Conservation (phyloP, 2,888 invertebrate genomes). For the Hemicrepidius hirtus region DNA sequence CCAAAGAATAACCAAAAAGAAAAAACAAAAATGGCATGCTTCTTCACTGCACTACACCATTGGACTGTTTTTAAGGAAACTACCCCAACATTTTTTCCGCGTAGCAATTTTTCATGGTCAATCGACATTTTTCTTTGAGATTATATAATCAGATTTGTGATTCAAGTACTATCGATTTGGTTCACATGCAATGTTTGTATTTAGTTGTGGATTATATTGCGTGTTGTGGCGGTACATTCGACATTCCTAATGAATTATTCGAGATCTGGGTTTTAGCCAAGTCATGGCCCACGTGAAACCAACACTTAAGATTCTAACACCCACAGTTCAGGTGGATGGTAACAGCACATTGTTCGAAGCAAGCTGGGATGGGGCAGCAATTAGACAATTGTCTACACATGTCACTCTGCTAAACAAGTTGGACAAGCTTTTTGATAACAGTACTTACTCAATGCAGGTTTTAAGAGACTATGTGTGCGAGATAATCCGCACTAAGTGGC, state of each 20-base stretch:
- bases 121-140: slow-evolving; percentile 19
- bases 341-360: slow-evolving; percentile 38
- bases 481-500: slow-evolving; percentile 35
- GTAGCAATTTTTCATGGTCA: slow-evolving; percentile 14
- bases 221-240: slow-evolving; percentile 14
- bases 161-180: slow-evolving; percentile 14
- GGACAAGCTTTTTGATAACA: slow-evolving; percentile 42
- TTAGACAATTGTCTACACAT: slow-evolving; percentile 43
- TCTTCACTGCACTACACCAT: not conserved
- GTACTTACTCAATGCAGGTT: slow-evolving; percentile 37
- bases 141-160: slow-evolving; percentile 22
- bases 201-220: slow-evolving; percentile 14
- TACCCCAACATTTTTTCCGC: not conserved
- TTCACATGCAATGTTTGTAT: slow-evolving; percentile 16
- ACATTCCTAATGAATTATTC: slow-evolving; percentile 41
- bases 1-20: not conserved
- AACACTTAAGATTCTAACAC: slow-evolving; percentile 37
- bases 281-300: slow-evolving; percentile 39
- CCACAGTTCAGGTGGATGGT: slow-evolving; percentile 40
- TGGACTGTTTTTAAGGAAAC: slow-evolving; percentile 6
- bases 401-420: slow-evolving; percentile 40
- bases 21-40: not conserved
- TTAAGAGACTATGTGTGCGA: slow-evolving; percentile 38
- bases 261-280: slow-evolving; percentile 36
- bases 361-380: slow-evolving; percentile 38